Evolutionary conservation across 1,140 invertebrate species (phyloP), one percentile per base, ranked within the genome.

Genomic region (Drosophila parabipectinata): DNA sequence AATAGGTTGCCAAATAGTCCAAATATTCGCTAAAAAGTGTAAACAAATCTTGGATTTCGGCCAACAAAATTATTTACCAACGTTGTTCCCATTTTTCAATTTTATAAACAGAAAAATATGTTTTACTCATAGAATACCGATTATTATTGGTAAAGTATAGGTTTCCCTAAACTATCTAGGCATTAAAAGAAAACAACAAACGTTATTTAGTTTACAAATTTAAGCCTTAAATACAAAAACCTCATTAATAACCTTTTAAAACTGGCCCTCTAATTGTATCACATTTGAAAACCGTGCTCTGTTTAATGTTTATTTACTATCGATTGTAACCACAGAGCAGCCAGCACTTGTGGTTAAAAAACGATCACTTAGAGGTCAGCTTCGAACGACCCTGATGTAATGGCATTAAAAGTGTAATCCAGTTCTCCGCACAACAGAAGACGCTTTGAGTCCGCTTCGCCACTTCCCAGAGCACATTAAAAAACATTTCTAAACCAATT

Each of bases 401-500:
- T 64, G 34, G 18, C 47, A 64, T 32, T 7, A 44, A 63, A 24
- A 18, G 9, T 21, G 58, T 66, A 63, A 62, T 62, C 62, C 62
- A 66, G 59, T 66, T 66, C 62, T 62, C 44, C 62, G 18, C 62
- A 41, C 57, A 51, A 62, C 10, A 45, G 47, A 52, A 12, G 39
- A 26, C 21, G 9, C 48, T 39, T 12, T 4, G 12, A 10, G 9
- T 2, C 34, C 9, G 21, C 6, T 12, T 44, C 41, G 15, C 9
- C 24, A 39, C 21, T 56, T 15, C 30, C 32, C 61, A 39, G 15
- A 41, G n/a, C 34, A 24, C 45, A 77, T 77, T 77, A 77, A 72
- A 72, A 77, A 45, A 18, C 74, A 77, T 72, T 77, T 64, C 53
- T 41, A 58, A 77, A 54, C 51, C 58, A 64, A 77, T 77, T 77